These are phyloP conservation scores for Rhodinocichla rosea DNA, from an alignment of 2,113 vertebrate species.

Conservation along the genomic window DNA sequence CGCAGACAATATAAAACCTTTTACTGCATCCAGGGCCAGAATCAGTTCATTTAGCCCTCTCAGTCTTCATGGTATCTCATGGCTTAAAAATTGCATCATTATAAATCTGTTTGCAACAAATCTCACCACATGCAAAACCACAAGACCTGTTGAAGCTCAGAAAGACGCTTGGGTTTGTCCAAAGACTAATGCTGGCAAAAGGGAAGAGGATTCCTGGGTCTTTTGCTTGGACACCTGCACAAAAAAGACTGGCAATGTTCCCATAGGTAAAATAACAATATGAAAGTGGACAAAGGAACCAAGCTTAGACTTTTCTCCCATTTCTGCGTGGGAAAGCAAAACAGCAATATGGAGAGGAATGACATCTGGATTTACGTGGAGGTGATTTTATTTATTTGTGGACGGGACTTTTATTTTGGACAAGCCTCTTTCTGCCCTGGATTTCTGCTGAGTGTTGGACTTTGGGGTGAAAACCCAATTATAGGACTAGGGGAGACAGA, in stretches of 20 bases:
- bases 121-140: conserved; percentile 14
- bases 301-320: neutral
- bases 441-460: neutral
- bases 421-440: neutral
- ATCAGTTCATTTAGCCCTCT: neutral
- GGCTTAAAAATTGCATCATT: neutral
- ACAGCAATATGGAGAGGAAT: neutral
- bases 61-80: conserved; percentile 1
- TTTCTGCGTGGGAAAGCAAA: neutral
- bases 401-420: neutral
- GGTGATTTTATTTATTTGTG: neutral
- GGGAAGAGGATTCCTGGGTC: neutral
- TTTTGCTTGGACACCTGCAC: neutral
- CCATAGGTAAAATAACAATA: neutral
- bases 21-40: neutral
- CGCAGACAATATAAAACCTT: neutral
- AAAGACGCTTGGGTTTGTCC: conserved; percentile 23
- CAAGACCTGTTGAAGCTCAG: conserved; percentile 17
- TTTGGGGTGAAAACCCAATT: neutral
- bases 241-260: neutral
- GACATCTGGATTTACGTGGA: neutral
- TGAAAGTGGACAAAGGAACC: neutral
- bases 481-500: neutral
- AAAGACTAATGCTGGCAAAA: neutral
- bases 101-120: neutral